Percentiles rank a stretch among this genome's conserved stretches.
These are phyloP conservation scores for Diachasmimorpha longicaudata DNA, from an alignment of 1,140 invertebrate species.

Conservation along the genomic window DNA sequence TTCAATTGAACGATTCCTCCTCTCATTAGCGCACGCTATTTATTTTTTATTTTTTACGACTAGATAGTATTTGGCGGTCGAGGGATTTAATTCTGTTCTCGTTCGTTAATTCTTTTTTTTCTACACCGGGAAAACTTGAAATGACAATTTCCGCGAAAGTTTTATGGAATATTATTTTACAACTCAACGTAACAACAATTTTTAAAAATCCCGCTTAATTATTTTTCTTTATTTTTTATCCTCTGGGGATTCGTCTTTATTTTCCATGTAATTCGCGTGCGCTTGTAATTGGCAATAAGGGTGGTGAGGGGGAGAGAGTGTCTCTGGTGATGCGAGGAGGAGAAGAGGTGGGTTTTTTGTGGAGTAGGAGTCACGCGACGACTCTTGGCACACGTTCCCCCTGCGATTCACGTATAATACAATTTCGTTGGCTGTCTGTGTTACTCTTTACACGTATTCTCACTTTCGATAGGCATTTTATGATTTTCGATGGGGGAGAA, in stretches of 20 bases:
- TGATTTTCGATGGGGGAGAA: background rate
- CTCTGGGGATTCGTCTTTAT: conserved; percentile 28
- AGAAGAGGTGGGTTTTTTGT: background rate
- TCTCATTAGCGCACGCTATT: background rate
- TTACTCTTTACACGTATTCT: conserved; percentile 7
- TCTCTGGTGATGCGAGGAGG: conserved; percentile 7
- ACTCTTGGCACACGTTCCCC: background rate
- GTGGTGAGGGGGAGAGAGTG: background rate
- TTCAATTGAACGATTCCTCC: background rate
- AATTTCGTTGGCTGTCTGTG: background rate
- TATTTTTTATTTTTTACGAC: background rate
- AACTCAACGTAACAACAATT: background rate
- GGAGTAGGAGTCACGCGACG: conserved; percentile 10
- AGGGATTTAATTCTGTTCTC: background rate
- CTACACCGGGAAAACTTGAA: background rate
- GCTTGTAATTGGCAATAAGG: background rate
- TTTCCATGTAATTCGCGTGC: background rate
- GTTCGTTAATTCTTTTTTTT: background rate
- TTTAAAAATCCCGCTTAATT: background rate
- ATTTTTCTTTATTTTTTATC: conserved; percentile 7
- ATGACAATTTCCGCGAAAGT: background rate
- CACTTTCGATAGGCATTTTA: background rate
- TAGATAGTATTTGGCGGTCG: background rate
- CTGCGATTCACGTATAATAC: background rate
- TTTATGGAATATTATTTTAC: background rate